phyloP scores from a whole-genome alignment of 1,140 invertebrate species.

The Drosophila cardini region DNA sequence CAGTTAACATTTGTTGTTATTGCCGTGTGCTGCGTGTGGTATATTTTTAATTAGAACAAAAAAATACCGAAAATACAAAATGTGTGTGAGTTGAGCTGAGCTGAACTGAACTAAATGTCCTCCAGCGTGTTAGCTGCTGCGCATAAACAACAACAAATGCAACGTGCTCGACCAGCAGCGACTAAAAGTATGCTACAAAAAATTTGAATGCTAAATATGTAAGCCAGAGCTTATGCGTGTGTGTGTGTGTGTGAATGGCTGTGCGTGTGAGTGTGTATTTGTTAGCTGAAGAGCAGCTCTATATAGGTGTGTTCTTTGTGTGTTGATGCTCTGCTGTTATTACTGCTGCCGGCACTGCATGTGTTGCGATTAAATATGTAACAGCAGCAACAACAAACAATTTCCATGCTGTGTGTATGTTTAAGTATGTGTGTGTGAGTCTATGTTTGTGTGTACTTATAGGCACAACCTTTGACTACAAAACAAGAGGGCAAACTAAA shows the following conservation, averaged over 20 bases:
- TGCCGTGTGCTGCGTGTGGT: constrained; percentile 23
- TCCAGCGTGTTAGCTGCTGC: constrained; percentile 43
- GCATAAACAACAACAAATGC: constrained; percentile 43
- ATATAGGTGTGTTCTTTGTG: not conserved
- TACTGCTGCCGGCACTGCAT: constrained; percentile 22
- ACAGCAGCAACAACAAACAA: constrained; percentile 60
- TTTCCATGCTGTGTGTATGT: constrained; percentile 19
- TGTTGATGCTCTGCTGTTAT: constrained; percentile 14
- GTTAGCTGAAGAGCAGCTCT: not conserved
- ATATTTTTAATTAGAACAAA: constrained; percentile 68
- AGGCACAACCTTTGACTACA: constrained; percentile 40
- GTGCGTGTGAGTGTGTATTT: constrained; percentile 13
- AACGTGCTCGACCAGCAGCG: constrained; percentile 45
- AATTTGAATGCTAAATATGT: constrained; percentile 51
- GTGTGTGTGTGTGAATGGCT: constrained; percentile 8
- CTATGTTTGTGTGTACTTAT: constrained; percentile 28
- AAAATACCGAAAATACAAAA: constrained; percentile 41
- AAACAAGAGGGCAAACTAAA: constrained; percentile 21
- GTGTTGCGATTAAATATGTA: constrained; percentile 72
- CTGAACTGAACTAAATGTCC: constrained; percentile 31
- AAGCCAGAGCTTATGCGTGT: constrained; percentile 21
- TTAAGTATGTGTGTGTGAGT: constrained; percentile 17
- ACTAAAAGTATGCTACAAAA: constrained; percentile 73
- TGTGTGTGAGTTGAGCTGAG: not conserved
- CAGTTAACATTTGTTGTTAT: constrained; percentile 11